Evolutionary conservation across 2,113 vertebrate species (phyloP).

Genomic region (Upupa epops): DNA sequence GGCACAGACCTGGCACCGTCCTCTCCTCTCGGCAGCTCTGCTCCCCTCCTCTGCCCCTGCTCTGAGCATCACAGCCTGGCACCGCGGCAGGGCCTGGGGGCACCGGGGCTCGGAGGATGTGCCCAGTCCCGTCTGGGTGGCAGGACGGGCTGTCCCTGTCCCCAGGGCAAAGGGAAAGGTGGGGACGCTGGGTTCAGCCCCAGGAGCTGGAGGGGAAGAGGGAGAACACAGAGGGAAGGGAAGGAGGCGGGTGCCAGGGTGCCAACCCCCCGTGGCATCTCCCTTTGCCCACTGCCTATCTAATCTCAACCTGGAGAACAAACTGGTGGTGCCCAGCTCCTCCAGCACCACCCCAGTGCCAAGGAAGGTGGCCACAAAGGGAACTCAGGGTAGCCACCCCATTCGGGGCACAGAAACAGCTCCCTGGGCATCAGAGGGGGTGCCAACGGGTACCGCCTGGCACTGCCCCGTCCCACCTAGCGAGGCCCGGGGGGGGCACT

Average conservation of each 20-base stretch:
- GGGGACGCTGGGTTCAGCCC: not conserved
- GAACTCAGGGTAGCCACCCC: no score
- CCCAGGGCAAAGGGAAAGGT: not conserved
- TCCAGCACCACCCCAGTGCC: not conserved
- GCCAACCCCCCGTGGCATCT: not conserved
- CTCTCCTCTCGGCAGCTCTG: not conserved
- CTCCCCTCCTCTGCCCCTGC: not conserved
- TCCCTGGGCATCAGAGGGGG: no score
- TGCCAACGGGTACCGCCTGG: not conserved
- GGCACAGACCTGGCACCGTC: not conserved
- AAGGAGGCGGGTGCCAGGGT: not conserved
- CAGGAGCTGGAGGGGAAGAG: not conserved
- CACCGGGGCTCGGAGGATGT: not conserved
- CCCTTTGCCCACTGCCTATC: not conserved
- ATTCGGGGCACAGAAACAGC: no score
- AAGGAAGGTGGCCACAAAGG: no score
- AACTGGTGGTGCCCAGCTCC: not conserved
- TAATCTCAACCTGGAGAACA: not conserved
- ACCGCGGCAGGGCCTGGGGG: not conserved
- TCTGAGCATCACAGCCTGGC: not conserved
- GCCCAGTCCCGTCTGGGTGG: not conserved
- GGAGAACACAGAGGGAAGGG: not conserved
- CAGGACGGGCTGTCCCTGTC: conserved; percentile 12
- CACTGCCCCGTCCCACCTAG: rapidly evolving
- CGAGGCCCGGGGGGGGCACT: not conserved